Evolutionary conservation across 2,113 vertebrate species (phyloP).

Genomic region (Polypterus bichir): DNA sequence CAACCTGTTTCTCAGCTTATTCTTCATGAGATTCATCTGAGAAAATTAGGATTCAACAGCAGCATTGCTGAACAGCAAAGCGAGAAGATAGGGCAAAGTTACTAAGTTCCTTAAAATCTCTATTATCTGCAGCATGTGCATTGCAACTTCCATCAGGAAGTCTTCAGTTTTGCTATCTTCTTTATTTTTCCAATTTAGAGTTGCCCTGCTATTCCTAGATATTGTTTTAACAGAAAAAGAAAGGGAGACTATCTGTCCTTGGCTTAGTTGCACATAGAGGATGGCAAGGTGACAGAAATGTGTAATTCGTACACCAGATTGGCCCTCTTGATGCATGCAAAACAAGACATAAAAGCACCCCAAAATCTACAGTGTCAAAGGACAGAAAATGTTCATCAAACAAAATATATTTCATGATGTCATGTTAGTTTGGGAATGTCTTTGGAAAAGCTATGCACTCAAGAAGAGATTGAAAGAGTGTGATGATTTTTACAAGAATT

Average conservation of each 20-base stretch:
- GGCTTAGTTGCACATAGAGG: too few species aligned
- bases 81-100: conserved; percentile 1
- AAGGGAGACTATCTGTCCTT: background rate
- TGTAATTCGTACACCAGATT: too few species aligned
- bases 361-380: too few species aligned
- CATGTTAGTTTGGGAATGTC: too few species aligned
- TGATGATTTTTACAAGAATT: too few species aligned
- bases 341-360: too few species aligned
- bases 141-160: conserved; percentile 5
- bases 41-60: conserved; percentile 8
- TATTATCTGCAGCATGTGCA: conserved; percentile 1
- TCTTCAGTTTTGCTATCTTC: conserved; percentile 7
- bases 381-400: too few species aligned
- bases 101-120: conserved; percentile 4
- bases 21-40: conserved; percentile 9
- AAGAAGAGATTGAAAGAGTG: too few species aligned
- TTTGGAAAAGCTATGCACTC: too few species aligned
- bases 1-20: conserved; percentile 7
- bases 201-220: conserved; percentile 7
- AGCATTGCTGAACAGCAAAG: conserved; percentile 11
- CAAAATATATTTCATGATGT: too few species aligned
- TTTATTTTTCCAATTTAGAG: conserved; percentile 1
- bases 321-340: too few species aligned
- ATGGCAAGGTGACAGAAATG: too few species aligned
- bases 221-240: conserved; percentile 4